phyloP scores from a whole-genome alignment of 2,113 vertebrate genomes.

The Chloroceryle aenea region DNA sequence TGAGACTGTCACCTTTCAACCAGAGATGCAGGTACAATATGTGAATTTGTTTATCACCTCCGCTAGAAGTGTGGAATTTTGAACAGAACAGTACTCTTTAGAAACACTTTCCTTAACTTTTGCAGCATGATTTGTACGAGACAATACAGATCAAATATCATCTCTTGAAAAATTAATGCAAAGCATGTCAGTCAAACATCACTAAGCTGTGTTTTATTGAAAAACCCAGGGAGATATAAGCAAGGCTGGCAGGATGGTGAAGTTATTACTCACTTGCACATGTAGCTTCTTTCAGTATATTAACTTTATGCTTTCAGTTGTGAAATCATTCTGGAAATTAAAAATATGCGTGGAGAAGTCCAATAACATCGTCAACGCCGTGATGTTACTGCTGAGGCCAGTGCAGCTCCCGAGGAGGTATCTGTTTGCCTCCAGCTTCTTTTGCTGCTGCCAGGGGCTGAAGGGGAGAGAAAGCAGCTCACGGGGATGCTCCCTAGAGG shows the following conservation, averaged over 20 bases:
- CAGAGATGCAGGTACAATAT: not conserved
- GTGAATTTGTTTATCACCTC: not conserved
- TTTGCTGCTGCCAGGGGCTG: not conserved
- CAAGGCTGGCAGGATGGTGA: not conserved
- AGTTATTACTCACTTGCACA: not conserved
- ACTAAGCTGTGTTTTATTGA: not conserved
- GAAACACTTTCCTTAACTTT: not conserved
- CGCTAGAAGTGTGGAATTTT: not conserved
- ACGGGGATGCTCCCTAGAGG: not conserved
- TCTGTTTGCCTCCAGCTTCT: not conserved
- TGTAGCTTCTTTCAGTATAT: not conserved
- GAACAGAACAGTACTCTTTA: not conserved
- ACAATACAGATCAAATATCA: not conserved
- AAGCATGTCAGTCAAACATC: not conserved
- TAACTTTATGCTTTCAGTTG: not conserved
- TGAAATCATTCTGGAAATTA: not conserved
- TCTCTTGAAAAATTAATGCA: not conserved
- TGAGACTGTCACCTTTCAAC: not conserved
- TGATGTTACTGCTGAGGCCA: not conserved
- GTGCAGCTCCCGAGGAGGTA: not conserved
- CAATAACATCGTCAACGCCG: not conserved
- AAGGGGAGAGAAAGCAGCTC: not conserved
- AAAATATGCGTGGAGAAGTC: not conserved
- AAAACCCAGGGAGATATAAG: not conserved
- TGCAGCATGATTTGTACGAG: not conserved